Conservation (phyloP, 2,113 vertebrate species). For the zebrafish (Danio rerio) region GRCz12tu NC_133180.1:78088501-78089000, state of each 20-base stretch:
- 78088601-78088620: conserved; percentile 33
- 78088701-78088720: conserved; percentile 31
- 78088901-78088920: not conserved
- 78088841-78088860: conserved; percentile 74
- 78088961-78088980: too few relatives aligned
- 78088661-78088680: conserved; percentile 68
- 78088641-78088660: conserved; percentile 43
- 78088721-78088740: conserved; percentile 63
- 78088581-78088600: conserved; percentile 35
- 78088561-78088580: conserved; percentile 38
- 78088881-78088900: not conserved
- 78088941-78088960: too few relatives aligned
- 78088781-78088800: conserved; percentile 64
- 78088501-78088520: conserved; percentile 34
- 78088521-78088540: not conserved
- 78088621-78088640: not conserved
- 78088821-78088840: conserved; percentile 58
- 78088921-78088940: too few relatives aligned
- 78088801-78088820: conserved; percentile 78
- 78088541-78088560: too few relatives aligned
- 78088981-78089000: too few relatives aligned
- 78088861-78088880: conserved; percentile 23
- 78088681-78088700: too few relatives aligned
- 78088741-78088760: conserved; percentile 61
- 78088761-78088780: conserved; percentile 71